Percentiles rank a stretch among this genome's conserved stretches.
Conservation (phyloP, 1,140 invertebrate species). For the Brachionus calyciflorus region DNA sequence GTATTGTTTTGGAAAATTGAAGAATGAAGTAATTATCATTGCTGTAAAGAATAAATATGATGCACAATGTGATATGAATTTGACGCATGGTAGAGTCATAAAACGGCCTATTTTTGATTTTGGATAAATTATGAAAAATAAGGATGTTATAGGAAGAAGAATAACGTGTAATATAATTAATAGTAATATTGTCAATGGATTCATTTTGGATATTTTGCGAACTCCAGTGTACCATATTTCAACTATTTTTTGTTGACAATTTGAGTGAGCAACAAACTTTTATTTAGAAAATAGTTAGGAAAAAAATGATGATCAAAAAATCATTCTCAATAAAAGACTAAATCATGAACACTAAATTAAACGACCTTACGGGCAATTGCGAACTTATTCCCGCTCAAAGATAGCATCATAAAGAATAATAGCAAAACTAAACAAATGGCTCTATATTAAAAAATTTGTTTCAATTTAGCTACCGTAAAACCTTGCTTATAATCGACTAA, state of each 20-base stretch:
- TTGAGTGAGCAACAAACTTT: constrained; percentile 49
- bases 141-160: not conserved
- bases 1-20: not conserved
- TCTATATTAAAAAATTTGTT: too few species aligned
- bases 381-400: too few species aligned
- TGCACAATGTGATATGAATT: constrained; percentile 62
- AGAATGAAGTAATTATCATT: constrained; percentile 61
- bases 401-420: too few species aligned
- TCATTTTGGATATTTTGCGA: constrained; percentile 45
- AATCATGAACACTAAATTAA: too few species aligned
- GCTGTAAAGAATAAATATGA: constrained; percentile 67
- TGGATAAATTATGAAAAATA: constrained; percentile 32
- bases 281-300: not conserved
- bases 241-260: constrained; percentile 49
- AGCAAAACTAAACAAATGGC: too few species aligned
- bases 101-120: constrained; percentile 47
- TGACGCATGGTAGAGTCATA: constrained; percentile 55
- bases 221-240: constrained; percentile 48
- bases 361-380: too few species aligned
- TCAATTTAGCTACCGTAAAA: too few species aligned
- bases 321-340: too few species aligned
- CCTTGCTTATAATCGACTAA: too few species aligned
- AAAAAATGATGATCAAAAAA: too few species aligned
- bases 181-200: not conserved
- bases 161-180: constrained; percentile 25